These are phyloP conservation scores for Cinara cedri DNA, from an alignment of 2,888 invertebrate species.

Conservation along the genomic window DNA sequence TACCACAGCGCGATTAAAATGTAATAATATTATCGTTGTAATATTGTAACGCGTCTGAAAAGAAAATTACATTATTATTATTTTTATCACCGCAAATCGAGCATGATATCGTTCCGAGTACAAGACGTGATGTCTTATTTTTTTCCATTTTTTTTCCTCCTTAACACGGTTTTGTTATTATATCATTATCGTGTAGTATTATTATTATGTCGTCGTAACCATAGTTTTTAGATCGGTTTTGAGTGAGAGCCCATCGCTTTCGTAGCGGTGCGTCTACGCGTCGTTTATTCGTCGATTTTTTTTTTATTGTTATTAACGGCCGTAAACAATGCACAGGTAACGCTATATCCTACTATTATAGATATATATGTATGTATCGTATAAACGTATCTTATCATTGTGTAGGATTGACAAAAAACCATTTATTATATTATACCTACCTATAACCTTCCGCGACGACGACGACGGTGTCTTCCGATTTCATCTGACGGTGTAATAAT, in stretches of 20 bases:
- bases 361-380: no score
- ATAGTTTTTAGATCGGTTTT: conserved; percentile 35
- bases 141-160: background rate
- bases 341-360: background rate
- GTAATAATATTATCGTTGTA: conserved; percentile 23
- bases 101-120: conserved; percentile 6
- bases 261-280: conserved; percentile 7
- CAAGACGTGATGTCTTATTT: conserved; percentile 33
- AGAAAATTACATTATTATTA: background rate
- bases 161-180: no score
- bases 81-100: conserved; percentile 24
- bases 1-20: background rate
- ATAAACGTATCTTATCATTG: conserved; percentile 37
- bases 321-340: conserved; percentile 34
- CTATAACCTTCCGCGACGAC: background rate
- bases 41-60: background rate
- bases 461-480: no score
- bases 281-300: conserved; percentile 39
- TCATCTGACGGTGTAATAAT: no score
- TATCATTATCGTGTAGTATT: no score
- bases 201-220: background rate
- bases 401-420: conserved; percentile 40
- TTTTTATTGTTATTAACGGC: conserved; percentile 8
- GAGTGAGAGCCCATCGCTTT: conserved; percentile 50
- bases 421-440: no score